phyloP scores from a whole-genome alignment of 2,113 vertebrate species.

The Tragelaphus strepsiceros region DNA sequence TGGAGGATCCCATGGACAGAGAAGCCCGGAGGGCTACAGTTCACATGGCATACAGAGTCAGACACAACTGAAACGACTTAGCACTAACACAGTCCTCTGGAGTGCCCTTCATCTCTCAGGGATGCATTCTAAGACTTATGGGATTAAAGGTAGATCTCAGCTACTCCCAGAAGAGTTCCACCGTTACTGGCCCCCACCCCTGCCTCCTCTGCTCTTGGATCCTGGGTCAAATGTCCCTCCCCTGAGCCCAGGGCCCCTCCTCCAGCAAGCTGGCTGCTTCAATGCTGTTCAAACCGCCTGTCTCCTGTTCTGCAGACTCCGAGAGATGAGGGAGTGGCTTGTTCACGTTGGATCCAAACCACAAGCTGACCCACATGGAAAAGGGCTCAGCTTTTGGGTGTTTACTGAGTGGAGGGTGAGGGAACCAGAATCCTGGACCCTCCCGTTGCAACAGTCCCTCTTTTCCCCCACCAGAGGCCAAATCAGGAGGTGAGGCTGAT shows the following conservation, averaged over 20 bases:
- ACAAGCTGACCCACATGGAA: background rate
- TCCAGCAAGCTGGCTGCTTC: background rate
- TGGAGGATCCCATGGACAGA: background rate
- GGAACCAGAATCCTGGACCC: background rate
- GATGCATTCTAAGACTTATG: background rate
- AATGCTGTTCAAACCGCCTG: background rate
- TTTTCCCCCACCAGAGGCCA: constrained; percentile 16
- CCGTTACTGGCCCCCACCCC: background rate
- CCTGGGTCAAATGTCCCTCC: background rate
- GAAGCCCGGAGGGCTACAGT: background rate
- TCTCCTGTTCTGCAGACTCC: background rate
- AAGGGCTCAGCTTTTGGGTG: background rate
- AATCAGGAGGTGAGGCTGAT: background rate
- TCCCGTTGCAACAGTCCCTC: background rate
- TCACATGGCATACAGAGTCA: background rate
- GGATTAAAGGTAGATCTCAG: background rate
- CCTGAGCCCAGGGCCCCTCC: background rate
- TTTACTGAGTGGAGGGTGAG: background rate
- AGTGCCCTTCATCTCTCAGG: background rate
- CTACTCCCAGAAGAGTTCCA: background rate
- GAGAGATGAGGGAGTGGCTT: background rate
- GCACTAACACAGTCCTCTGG: background rate
- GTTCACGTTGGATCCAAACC: background rate
- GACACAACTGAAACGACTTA: background rate
- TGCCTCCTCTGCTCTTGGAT: background rate